Base-by-base conservation (phyloP, 1,140 invertebrate genomes). In the Caerostris extrusa region DNA sequence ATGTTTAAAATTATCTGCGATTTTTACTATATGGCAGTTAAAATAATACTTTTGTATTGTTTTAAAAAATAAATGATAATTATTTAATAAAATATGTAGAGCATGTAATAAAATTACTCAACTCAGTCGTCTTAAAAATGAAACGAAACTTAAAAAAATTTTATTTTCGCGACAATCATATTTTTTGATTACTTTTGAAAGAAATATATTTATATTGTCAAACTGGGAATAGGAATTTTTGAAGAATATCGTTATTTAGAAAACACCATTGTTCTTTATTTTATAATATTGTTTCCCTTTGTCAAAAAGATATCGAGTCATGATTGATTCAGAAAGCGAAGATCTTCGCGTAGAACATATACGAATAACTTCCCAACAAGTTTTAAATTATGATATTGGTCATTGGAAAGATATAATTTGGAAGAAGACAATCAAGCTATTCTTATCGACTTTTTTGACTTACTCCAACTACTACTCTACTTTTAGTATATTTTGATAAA, bases 381-480 rank as follows among this genome's bases (percentile, higher is more conserved):
- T 90, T 3, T 83, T 94, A 67, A 55, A 67, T 19, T 81, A 67
- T 14, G 81, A 82, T 67, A 10, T 17, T 50, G 69, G 50, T 57
- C 55, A 53, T 50, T 94, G 93, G 93, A 71, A 58, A 60, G 93
- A 94, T 17, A 5, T 85, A 58, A 67, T 90, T 3, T 90, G 77
- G 81, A 94, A 57, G 93, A 94, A 90, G 93, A 94, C 34, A 94
- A 60, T 60, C 58, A 67, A 71, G 55, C 81, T 58, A 83, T 90
- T 57, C 64, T 94, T 14, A 94, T 90, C 14, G 87, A 94, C 53
- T 94, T 90, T 69, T 69, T 94, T 58, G 93, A 94, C 58, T n/a
- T n/a, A 34, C 60, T 17, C 61, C 86, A 7, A 14, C 58, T 7
- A 90, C 77, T n/a, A 34, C 12, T 61, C 34, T 89, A 5, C 60